Base-by-base conservation (phyloP, 2,113 vertebrate genomes). In the Myotis brandtii region DNA sequence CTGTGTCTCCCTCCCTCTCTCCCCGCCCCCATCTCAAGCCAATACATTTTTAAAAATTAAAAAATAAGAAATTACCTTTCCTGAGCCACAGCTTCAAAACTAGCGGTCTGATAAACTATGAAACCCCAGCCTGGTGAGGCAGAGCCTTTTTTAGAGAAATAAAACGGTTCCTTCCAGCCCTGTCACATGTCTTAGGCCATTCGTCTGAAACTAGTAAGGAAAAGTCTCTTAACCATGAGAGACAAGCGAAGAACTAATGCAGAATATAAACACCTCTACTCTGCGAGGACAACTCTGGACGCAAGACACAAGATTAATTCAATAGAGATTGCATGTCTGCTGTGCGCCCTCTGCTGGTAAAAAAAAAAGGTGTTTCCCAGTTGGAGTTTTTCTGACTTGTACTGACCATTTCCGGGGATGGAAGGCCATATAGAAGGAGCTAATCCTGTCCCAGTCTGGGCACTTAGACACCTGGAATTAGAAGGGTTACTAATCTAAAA, bases 321-420 rank as follows among this genome's bases (percentile, higher is more conserved):
- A 91, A 20, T 27, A 34, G 70, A 86, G 30, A 73, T 4, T 80
- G 37, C 9, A 20, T 32, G 70, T 66, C 34, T 83, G 64, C n/a
- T 43, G 12, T 34, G 62, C 20, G 84, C 96, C 94, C 83, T 86
- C 95, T 97, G 90, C 92, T 97, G 96, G 96, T 66, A 66, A 76
- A 64, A 40, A 30, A 88, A 67, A 30, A 88, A 67, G 52, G 62
- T 79, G 85, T 69, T 84, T 30, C 14, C n/a, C 23, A 32, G 46
- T 37, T 66, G 67, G 37, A 32, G 37, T 82, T 91, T 95, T 81
- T 93, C 34, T 93, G 40, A 81, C 34, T 25, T 54, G 48, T 73
- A 70, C n/a, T 62, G 16, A 91, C 23, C 46, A 77, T 89, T 89
- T 92, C 64, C 69, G 91, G 48, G 66, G 52, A 70, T 93, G 56